Evolutionary conservation across 2,888 invertebrate species (phyloP).

Genomic region (Erebia palarica): DNA sequence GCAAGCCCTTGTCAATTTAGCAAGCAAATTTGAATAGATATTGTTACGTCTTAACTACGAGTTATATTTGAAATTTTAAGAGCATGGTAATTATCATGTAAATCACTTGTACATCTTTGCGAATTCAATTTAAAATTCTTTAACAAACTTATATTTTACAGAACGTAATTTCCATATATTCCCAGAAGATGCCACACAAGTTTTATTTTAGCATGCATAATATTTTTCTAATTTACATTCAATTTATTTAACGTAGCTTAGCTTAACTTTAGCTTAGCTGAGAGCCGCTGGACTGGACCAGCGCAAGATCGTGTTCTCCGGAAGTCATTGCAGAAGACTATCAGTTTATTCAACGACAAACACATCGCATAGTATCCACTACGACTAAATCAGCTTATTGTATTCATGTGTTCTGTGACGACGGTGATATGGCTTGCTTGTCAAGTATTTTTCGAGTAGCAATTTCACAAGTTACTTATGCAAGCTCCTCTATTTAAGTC

Average conservation of each 20-base stretch:
- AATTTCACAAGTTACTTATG: no score
- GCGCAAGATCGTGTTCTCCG: no score
- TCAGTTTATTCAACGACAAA: no score
- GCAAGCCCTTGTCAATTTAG: conserved; percentile 19
- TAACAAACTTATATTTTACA: not conserved
- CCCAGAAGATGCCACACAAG: not conserved
- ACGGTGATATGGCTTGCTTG: no score
- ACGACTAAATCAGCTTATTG: no score
- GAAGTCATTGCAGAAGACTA: no score
- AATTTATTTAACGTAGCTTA: not conserved
- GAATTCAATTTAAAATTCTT: not conserved
- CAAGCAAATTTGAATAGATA: conserved; percentile 18
- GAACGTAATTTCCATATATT: not conserved
- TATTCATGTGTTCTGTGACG: no score
- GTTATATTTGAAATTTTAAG: not conserved
- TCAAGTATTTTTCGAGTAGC: no score
- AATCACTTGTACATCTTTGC: not conserved
- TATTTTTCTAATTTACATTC: not conserved
- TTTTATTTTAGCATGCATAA: not conserved
- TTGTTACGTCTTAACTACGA: conserved; percentile 11
- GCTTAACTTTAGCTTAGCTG: no score
- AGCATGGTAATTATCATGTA: not conserved
- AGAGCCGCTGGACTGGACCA: no score
- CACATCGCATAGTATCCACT: no score
- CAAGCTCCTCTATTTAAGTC: no score